Evolutionary conservation across 2,113 vertebrate species (phyloP), one percentile per base, ranked within the genome.

Genomic region (Sinocyclocheilus anophthalmus): DNA sequence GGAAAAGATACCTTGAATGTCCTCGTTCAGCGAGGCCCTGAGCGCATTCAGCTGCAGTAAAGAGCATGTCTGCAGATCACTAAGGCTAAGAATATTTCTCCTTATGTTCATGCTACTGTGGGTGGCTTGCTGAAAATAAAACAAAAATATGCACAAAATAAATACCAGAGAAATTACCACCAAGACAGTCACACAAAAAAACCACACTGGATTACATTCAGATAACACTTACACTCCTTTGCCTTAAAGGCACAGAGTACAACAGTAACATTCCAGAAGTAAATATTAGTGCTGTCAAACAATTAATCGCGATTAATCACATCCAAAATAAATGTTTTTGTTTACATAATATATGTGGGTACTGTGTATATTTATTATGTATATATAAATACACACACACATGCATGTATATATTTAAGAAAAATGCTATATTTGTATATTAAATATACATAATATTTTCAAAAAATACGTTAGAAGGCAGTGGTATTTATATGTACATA

Each of bases 1-100:
- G 67, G 26, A 81, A 72, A 39, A 24, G 69, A 73, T 89, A 94
- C 94, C 92, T 20, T 95, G 93, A 22, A 94, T 91, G 1, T 93
- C 92, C 83, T 88, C 90, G 59, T 92, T 88, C 1, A 95, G 91
- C 3, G 90, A 90, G 1, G 77, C 79, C 86, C 85, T 93, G 86
- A 92, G 77, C 20, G 84, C 84, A 81, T 72, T 73, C 48, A 95
- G 91, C 85, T 94, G 91, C 65, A 92, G 90, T 20, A 87, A 22
- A 0, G 93, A 92, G 72, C 76, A 80, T 24, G 91, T 87, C 82
- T 92, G 89, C 76, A 95, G 91, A 75, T 95, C 93, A 87, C 84
- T 76, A 16, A 1, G 88, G 75, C 93, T 92, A 88, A 94, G 91
- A 87, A 90, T 93, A 86, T 90, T 93, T 88, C 92, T 73, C 55